Percentiles rank a stretch among this genome's conserved stretches.
Evolutionary conservation across 2,888 invertebrate genomes (phyloP).

Genomic region (Lochmaea crataegi): DNA sequence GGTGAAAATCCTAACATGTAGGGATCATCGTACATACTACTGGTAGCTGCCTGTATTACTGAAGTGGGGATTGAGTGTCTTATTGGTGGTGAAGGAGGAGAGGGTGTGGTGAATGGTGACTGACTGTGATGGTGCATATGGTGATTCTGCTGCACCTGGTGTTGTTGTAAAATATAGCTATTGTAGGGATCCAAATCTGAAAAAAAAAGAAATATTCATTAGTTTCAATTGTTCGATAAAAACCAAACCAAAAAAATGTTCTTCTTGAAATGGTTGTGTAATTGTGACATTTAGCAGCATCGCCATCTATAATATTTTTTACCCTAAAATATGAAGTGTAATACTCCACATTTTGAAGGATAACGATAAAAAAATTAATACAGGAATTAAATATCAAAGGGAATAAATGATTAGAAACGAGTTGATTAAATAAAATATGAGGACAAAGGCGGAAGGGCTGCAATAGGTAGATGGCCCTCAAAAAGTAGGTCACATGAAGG

Average conservation of each 20-base stretch:
- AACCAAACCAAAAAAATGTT: too few species aligned
- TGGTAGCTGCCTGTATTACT: slow-evolving; percentile 81
- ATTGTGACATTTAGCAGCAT: not conserved
- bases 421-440: slow-evolving; percentile 24
- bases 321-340: not conserved
- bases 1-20: slow-evolving; percentile 85
- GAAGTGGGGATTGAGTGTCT: slow-evolving; percentile 73
- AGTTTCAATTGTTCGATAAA: not conserved
- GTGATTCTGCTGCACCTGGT: slow-evolving; percentile 61
- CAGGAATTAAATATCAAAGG: slow-evolving; percentile 8
- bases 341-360: not conserved
- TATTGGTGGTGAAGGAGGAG: slow-evolving; percentile 71
- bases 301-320: not conserved
- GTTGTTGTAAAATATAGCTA: slow-evolving; percentile 68
- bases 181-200: slow-evolving; percentile 75
- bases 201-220: slow-evolving; percentile 54
- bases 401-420: slow-evolving; percentile 6
- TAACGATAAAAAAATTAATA: not conserved
- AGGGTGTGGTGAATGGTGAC: slow-evolving; percentile 66
- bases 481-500: slow-evolving; percentile 51
- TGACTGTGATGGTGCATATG: slow-evolving; percentile 61
- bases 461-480: slow-evolving; percentile 32
- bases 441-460: slow-evolving; percentile 43
- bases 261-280: too few species aligned
- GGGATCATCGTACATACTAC: slow-evolving; percentile 89